Base-by-base conservation (phyloP, 2,888 invertebrate genomes). In the Litoditis marina region DNA sequence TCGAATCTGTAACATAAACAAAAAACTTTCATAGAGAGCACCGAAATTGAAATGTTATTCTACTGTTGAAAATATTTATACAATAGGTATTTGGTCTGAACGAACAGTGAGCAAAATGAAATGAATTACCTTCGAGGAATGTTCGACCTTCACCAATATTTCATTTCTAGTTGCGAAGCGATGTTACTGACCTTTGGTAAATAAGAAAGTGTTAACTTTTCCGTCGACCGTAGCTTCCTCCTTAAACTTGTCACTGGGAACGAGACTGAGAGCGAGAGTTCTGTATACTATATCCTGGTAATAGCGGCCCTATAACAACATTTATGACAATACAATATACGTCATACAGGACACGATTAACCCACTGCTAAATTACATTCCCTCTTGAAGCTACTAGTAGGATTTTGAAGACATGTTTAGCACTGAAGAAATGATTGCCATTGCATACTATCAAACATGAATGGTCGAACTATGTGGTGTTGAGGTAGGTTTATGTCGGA, bases 251-350 rank as follows among this genome's bases (percentile, higher is more conserved):
- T 79, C 78, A 11, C 60, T 47, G 2, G 81, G 81, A n/a, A 80
- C 70, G 39, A 81, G 61, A 51, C 76, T 76, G 19, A 74, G 59
- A 1, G 81, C 81, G 34, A 81, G 59, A 6, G 73, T 74, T 54
- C 78, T 74, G 46, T 53, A 64, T 28, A 81, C 69, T 22, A 69
- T 69, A 51, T 81, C 79, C 51, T 66, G 69, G 57, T 81, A 77
- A 30, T 60, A 36, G 11, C 55, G 34, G 34, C 69, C 56, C 67
- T 77, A 31, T 39, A 74, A 52, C 44, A 25, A n/a, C 39, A 22
- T 47, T 49, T 22, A 4, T 28, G 30, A 51, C 46, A 25, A 8
- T 13, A 46, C 7, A 36, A 19, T 16, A 8, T 6, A 55, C 47
- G 1, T n/a, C n/a, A n/a, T n/a, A n/a, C n/a, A n/a, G n/a, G n/a